A percentile compares a stretch with the other conserved stretches of the same genome.
Conservation (phyloP, 2,888 invertebrate species). For the Noctua pronuba region DNA sequence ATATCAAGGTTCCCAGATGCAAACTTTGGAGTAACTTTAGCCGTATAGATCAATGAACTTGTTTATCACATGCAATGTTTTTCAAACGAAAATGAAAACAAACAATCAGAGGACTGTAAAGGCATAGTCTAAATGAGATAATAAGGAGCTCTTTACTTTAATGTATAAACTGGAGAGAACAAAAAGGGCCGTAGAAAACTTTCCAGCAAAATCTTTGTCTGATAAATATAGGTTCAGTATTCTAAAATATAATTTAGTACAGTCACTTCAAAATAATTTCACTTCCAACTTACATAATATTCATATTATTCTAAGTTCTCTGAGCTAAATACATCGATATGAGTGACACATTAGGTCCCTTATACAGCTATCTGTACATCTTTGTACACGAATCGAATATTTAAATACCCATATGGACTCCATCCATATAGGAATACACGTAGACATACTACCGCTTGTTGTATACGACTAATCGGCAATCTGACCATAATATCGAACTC, state of each 20-base stretch:
- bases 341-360: conserved; percentile 30
- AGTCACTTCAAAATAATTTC: not conserved
- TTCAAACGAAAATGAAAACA: not conserved
- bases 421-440: conserved; percentile 18
- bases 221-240: not conserved
- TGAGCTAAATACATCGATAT: conserved; percentile 37
- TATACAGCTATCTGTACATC: conserved; percentile 37
- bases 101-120: not conserved
- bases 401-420: conserved; percentile 51
- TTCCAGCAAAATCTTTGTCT: not conserved
- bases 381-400: conserved; percentile 46
- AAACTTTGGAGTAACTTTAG: not conserved
- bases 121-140: not conserved
- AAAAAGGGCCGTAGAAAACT: not conserved
- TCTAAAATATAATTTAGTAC: not conserved
- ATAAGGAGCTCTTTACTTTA: not conserved
- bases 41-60: not conserved
- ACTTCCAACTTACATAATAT: not conserved
- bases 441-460: conserved; percentile 5
- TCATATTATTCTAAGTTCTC: conserved; percentile 4
- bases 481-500: conserved; percentile 28
- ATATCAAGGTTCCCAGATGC: not conserved
- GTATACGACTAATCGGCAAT: conserved; percentile 30
- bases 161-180: not conserved
- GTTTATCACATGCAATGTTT: not conserved